Conservation (phyloP, 2,113 vertebrate species). For the Lagenorhynchus albirostris region DNA sequence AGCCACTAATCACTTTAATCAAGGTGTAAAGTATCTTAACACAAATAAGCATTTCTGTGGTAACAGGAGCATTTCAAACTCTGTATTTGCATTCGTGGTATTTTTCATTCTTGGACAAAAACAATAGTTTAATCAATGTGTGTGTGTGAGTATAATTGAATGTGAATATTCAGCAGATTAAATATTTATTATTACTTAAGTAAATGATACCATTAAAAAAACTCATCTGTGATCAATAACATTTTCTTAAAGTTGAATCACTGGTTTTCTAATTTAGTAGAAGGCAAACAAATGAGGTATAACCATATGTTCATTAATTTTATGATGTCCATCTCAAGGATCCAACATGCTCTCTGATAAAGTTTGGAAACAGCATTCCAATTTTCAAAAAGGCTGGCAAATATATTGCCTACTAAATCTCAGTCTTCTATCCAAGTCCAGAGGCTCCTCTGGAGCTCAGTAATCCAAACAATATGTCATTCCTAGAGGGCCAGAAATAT, state of each 20-base stretch:
- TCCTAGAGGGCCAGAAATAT: slow-evolving; percentile 64
- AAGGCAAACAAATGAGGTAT: neutral
- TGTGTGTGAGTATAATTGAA: neutral
- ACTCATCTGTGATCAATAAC: neutral
- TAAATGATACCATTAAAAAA: neutral
- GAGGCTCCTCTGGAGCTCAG: slow-evolving; percentile 46
- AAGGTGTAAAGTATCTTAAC: neutral
- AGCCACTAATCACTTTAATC: neutral
- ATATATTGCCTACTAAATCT: slow-evolving; percentile 61
- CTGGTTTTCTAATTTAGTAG: neutral
- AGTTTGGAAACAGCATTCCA: slow-evolving; percentile 52
- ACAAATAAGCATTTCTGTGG: neutral
- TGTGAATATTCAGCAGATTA: neutral
- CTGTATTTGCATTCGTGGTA: neutral
- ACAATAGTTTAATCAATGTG: neutral
- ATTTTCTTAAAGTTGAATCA: neutral
- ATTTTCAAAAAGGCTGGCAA: slow-evolving; percentile 49
- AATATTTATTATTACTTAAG: neutral
- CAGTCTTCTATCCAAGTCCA: slow-evolving; percentile 36
- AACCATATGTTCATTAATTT: slow-evolving; percentile 30
- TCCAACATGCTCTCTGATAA: slow-evolving; percentile 23
- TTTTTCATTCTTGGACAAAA: neutral
- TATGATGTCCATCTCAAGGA: slow-evolving; percentile 24
- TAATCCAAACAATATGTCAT: slow-evolving; percentile 67
- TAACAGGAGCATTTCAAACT: neutral